Percentiles rank a stretch among this genome's conserved stretches.
These are phyloP conservation scores for Brachyalestes nurse DNA, from an alignment of 2,797 vertebrate genomes.

Conservation along the genomic window DNA sequence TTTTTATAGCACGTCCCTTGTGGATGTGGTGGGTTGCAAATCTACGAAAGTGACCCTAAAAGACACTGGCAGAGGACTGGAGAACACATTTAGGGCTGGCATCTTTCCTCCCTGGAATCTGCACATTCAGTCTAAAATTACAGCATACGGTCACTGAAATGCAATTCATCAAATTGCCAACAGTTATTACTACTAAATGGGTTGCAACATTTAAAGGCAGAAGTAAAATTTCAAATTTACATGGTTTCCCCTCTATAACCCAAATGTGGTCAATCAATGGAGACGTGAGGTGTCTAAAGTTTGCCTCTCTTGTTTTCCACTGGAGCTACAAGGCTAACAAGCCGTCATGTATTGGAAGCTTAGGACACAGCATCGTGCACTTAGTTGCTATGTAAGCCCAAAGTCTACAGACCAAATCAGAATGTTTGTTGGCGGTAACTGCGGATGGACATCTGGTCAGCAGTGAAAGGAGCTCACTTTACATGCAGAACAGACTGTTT, in stretches of 20 bases:
- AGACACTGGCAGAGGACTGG: constrained; percentile 53
- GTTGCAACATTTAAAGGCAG: neutral
- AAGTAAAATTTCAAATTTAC: neutral
- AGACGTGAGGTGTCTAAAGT: too few species aligned
- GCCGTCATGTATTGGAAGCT: too few species aligned
- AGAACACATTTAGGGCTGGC: constrained; percentile 48
- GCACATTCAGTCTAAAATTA: constrained; percentile 37
- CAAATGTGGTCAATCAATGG: too few species aligned
- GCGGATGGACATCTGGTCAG: too few species aligned
- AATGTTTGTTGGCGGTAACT: too few species aligned
- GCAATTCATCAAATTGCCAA: neutral
- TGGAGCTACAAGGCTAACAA: too few species aligned
- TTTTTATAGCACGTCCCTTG: constrained; percentile 51
- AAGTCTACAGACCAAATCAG: too few species aligned
- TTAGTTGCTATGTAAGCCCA: too few species aligned
- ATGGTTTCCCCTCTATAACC: neutral
- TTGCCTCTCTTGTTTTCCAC: too few species aligned
- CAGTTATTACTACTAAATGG: neutral
- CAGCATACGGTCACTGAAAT: neutral
- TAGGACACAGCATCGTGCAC: too few species aligned
- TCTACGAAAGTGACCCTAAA: constrained; percentile 37
- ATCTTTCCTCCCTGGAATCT: constrained; percentile 38
- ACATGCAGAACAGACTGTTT: too few species aligned
- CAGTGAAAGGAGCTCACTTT: too few species aligned
- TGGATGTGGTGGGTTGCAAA: constrained; percentile 43